Conservation (phyloP, 1,140 invertebrate species). For the Megalonaias nervosa region DNA sequence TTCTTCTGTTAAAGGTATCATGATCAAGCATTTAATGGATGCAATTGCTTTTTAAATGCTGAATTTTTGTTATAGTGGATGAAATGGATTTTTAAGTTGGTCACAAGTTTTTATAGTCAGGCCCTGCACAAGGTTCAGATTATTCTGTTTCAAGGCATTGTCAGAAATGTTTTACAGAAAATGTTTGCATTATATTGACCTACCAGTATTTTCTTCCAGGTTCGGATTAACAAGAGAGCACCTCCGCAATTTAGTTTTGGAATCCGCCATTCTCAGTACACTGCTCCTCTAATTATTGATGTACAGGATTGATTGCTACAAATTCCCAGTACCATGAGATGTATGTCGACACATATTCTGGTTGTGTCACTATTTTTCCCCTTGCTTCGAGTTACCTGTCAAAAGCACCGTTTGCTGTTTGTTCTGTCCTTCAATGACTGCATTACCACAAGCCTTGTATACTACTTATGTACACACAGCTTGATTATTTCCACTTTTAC, state of each 20-base stretch:
- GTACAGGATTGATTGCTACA: constrained; percentile 26
- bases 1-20: background rate
- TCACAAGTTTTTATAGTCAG: background rate
- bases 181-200: constrained; percentile 16
- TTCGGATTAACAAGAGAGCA: constrained; percentile 59
- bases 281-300: constrained; percentile 65
- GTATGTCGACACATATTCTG: background rate
- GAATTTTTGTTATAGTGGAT: background rate
- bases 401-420: background rate
- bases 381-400: background rate
- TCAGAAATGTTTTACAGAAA: constrained; percentile 14
- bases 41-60: background rate
- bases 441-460: background rate
- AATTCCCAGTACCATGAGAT: constrained; percentile 4
- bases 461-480: background rate
- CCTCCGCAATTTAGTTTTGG: constrained; percentile 84
- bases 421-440: background rate
- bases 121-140: background rate
- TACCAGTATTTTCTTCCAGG: constrained; percentile 57
- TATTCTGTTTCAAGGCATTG: constrained; percentile 7
- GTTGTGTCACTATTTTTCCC: background rate
- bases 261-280: constrained; percentile 88
- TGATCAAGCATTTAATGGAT: background rate
- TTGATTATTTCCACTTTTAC: constrained; percentile 6
- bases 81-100: background rate